Conservation (phyloP, 92 coral and sea anemone genomes). For the Palythoa grandiflora region DNA sequence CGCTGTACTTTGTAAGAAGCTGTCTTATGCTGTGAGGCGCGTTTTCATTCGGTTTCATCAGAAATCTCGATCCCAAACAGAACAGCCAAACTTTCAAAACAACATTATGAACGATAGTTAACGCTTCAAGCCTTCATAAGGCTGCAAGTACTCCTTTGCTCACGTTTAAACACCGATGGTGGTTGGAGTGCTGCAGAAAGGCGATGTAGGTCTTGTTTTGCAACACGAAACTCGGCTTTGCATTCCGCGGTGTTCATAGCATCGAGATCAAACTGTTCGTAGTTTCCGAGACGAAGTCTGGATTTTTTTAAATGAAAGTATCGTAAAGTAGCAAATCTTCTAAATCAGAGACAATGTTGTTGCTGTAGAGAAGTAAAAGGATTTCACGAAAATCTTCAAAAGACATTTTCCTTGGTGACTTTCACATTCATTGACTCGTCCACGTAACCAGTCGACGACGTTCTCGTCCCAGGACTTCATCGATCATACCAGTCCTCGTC, state of each 20-base stretch:
- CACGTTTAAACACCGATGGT: conserved; percentile 13
- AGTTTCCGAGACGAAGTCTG: conserved; percentile 40
- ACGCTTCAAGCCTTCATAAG: too few species aligned
- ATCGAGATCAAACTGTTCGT: conserved; percentile 41
- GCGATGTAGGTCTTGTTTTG: conserved; percentile 13
- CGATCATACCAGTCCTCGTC: conserved; percentile 1
- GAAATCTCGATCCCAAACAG: too few species aligned
- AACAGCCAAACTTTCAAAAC: too few species aligned
- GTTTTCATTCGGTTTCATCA: background rate
- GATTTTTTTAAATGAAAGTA: conserved; percentile 41
- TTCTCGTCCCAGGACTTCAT: conserved; percentile 3
- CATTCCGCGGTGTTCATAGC: conserved; percentile 39
- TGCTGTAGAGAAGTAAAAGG: background rate
- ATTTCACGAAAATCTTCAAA: conserved; percentile 37
- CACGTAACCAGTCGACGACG: conserved; percentile 2
- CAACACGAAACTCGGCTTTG: conserved; percentile 34
- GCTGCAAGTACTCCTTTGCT: conserved; percentile 46
- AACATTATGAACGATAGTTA: too few species aligned
- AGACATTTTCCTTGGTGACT: conserved; percentile 21
- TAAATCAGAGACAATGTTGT: conserved; percentile 13
- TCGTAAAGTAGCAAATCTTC: conserved; percentile 32
- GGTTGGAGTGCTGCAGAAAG: conserved; percentile 23
- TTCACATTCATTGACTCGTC: background rate
- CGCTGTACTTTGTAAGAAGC: background rate
- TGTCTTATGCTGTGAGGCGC: background rate